phyloP scores from a whole-genome alignment of 2,888 invertebrate genomes.

The Thymelicus lineola region DNA sequence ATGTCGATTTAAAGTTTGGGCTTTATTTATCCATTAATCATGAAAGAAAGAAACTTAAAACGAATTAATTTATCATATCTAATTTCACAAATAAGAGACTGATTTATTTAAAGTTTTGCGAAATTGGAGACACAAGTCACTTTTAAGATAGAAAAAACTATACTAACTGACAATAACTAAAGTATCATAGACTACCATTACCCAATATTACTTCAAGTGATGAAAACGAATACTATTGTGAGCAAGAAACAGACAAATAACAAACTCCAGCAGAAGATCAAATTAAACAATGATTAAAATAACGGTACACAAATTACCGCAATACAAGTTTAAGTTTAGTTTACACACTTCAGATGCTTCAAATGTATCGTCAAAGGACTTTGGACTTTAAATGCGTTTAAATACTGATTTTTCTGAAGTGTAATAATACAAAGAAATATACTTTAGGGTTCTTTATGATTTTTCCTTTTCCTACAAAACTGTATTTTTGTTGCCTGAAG shows the following conservation, averaged over 20 bases:
- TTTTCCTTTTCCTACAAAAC: not conserved
- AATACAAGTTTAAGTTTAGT: constrained; percentile 28
- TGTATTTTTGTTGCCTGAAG: no score
- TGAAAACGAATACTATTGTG: constrained; percentile 7
- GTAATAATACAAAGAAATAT: not conserved
- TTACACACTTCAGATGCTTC: constrained; percentile 8
- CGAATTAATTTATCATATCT: no score
- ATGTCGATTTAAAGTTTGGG: no score
- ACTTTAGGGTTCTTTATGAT: constrained; percentile 14
- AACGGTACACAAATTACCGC: constrained; percentile 37
- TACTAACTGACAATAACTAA: no score
- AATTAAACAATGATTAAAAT: constrained; percentile 38
- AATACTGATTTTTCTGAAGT: not conserved
- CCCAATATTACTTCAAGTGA: constrained; percentile 1
- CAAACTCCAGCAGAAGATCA: constrained; percentile 25
- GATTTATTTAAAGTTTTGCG: not conserved
- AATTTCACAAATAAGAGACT: no score
- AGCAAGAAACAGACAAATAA: constrained; percentile 25
- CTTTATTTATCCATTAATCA: no score
- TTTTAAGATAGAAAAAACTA: not conserved
- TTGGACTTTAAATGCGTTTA: constrained; percentile 2
- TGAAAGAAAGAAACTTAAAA: no score
- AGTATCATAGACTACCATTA: not conserved
- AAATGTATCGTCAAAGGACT: constrained; percentile 2
- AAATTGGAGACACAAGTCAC: not conserved